These are phyloP conservation scores for Callocephalon fimbriatum DNA, from an alignment of 2,113 vertebrate genomes.

Conservation along the genomic window DNA sequence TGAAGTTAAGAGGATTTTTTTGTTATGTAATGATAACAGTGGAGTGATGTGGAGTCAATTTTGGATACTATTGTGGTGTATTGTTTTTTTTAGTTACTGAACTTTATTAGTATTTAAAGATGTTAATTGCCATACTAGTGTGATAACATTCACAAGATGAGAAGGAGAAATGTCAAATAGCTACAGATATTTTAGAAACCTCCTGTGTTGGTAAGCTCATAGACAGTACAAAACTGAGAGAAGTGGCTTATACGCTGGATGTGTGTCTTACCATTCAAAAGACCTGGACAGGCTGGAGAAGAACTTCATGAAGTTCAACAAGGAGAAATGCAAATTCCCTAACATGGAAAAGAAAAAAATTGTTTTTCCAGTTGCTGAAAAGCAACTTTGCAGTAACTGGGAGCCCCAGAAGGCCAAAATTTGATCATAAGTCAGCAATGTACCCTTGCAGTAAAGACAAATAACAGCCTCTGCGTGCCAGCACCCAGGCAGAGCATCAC, in stretches of 20 bases:
- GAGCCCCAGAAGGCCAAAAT: not conserved
- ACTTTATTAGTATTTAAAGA: not conserved
- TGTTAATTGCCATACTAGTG: not conserved
- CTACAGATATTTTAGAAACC: not conserved
- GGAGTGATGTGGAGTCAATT: not conserved
- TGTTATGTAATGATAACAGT: not conserved
- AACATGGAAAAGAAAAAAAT: not conserved
- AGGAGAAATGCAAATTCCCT: not conserved
- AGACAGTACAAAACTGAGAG: not conserved
- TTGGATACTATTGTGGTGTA: not conserved
- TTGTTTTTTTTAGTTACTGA: not conserved
- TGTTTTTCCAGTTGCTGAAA: not conserved
- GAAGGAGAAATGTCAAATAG: not conserved
- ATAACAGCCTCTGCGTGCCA: not conserved
- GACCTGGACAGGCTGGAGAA: not conserved
- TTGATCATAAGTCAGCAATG: not conserved
- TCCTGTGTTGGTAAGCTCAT: not conserved
- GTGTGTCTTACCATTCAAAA: not conserved
- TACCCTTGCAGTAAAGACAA: rapidly evolving
- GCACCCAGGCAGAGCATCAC: not conserved
- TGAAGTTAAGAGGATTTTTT: not conserved
- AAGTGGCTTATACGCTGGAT: not conserved
- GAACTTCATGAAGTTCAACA: not conserved
- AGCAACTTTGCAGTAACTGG: not conserved
- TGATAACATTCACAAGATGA: not conserved